These are phyloP conservation scores for Lepidothrix coronata DNA, from an alignment of 2,113 vertebrate species.

Conservation along the genomic window DNA sequence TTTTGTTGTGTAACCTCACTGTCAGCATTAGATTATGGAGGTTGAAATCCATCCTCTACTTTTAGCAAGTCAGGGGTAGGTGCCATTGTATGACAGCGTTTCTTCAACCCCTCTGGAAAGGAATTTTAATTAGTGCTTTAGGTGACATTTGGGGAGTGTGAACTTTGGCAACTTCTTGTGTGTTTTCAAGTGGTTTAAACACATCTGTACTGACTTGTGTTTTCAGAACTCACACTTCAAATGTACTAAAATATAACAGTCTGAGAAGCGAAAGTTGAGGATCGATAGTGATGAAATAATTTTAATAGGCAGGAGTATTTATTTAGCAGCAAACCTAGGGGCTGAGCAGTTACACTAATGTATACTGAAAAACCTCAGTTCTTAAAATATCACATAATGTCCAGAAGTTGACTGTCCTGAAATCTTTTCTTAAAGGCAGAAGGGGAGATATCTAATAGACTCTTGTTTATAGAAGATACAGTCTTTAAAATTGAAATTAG, in stretches of 20 bases:
- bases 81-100: background rate
- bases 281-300: background rate
- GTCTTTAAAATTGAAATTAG: background rate
- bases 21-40: background rate
- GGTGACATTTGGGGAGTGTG: constrained; percentile 13
- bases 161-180: constrained; percentile 17
- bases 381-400: background rate
- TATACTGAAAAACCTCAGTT: background rate
- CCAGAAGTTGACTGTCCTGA: background rate
- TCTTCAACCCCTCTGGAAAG: background rate
- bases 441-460: background rate
- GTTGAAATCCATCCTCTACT: background rate
- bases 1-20: background rate
- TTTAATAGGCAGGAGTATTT: background rate
- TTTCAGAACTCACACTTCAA: background rate
- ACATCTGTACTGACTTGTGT: background rate
- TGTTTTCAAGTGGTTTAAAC: background rate
- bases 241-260: background rate
- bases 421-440: background rate
- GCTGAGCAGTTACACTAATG: background rate
- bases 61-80: background rate
- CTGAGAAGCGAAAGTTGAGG: background rate
- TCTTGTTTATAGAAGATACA: background rate
- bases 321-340: background rate
- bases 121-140: constrained; percentile 25